These are phyloP conservation scores for Clanis bilineata DNA, from an alignment of 2,888 invertebrate species.

Conservation along the genomic window DNA sequence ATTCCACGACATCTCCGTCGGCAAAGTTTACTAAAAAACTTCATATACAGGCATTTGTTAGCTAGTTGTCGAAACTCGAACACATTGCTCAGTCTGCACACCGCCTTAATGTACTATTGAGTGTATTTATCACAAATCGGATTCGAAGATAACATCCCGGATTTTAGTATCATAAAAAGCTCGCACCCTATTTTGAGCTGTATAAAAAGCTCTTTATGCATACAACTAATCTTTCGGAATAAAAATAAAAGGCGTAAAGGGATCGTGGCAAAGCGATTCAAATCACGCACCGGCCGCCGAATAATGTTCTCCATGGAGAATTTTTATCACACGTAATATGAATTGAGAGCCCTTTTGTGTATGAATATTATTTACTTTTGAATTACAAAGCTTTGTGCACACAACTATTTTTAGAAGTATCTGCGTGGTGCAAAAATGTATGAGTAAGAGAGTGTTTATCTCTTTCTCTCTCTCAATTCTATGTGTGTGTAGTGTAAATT, in stretches of 20 bases:
- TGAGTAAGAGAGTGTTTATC: no score
- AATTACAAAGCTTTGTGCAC: slow-evolving; percentile 8
- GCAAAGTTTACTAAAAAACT: no score
- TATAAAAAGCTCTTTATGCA: background rate
- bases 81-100: no score
- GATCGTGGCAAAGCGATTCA: slow-evolving; percentile 33
- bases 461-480: no score
- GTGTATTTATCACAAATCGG: background rate
- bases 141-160: background rate
- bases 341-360: slow-evolving; percentile 22
- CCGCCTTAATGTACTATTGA: no score
- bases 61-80: no score
- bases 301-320: slow-evolving; percentile 35
- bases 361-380: slow-evolving; percentile 13
- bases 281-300: slow-evolving; percentile 36
- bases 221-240: slow-evolving; percentile 6
- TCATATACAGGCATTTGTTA: no score
- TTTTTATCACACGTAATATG: slow-evolving; percentile 30
- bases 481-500: no score
- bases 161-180: background rate
- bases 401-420: no score
- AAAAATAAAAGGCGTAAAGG: slow-evolving; percentile 10
- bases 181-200: background rate
- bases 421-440: no score
- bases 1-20: no score